Conservation (phyloP, 1,140 invertebrate species). For the Temnothorax nylanderi region DNA sequence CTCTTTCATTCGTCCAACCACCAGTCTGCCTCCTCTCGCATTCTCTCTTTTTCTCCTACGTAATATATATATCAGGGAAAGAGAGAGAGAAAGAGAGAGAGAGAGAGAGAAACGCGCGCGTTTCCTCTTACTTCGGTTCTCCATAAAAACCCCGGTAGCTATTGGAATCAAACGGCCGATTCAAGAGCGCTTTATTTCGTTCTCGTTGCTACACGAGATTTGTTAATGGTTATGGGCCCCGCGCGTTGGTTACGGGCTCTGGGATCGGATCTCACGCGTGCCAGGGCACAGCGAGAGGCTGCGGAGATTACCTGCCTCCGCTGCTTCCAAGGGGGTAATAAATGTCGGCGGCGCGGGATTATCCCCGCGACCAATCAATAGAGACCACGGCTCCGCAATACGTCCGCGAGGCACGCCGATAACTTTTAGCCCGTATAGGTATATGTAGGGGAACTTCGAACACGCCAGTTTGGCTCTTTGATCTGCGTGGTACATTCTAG, state of each 20-base stretch:
- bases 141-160: constrained; percentile 65
- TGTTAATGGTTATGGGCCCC: constrained; percentile 75
- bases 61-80: background rate
- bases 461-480: background rate
- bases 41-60: background rate
- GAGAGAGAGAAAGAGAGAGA: constrained; percentile 1
- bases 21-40: constrained; percentile 22
- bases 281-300: constrained; percentile 46
- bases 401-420: constrained; percentile 59
- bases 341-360: constrained; percentile 72
- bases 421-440: constrained; percentile 54
- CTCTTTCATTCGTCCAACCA: constrained; percentile 55
- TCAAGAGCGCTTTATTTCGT: constrained; percentile 74
- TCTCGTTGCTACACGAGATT: constrained; percentile 72
- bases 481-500: background rate
- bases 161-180: constrained; percentile 73
- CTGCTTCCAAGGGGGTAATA: constrained; percentile 66
- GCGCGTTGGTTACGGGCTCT: constrained; percentile 49
- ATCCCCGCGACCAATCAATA: constrained; percentile 66
- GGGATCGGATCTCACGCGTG: constrained; percentile 64
- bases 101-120: background rate
- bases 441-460: background rate
- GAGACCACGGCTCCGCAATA: constrained; percentile 67
- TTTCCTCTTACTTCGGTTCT: constrained; percentile 39
- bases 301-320: constrained; percentile 68